Base-by-base conservation (phyloP, 2,797 vertebrate species). In the Amniataba percoides region DNA sequence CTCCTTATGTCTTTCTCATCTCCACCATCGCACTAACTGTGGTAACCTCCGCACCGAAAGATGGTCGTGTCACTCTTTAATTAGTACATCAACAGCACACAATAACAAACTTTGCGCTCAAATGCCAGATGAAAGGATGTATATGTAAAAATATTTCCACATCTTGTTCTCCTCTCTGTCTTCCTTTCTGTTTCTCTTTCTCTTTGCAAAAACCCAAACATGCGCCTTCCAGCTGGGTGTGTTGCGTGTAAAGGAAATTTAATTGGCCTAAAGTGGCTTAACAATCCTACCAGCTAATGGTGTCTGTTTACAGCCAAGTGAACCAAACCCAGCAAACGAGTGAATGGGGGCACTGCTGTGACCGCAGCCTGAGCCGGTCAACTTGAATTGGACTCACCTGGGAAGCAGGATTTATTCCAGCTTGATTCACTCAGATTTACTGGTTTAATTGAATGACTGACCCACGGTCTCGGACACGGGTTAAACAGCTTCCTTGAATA, bases 221-320 rank as follows among this genome's bases (percentile, higher is more conserved):
- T 56, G 77, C 77, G 68, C 74, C 62, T 74, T 88, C 88, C 84
- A 83, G 87, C 91, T 88, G 91, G 69, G 85, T 19, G 62, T 89
- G 87, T 91, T 93, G 89, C 84, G 72, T 92, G 91, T 90, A 74
- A 91, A 92, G 83, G 76, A 86, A 91, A 90, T 71, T 78, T 93
- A 93, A 94, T 94, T 91, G 89, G 92, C 72, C 78, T 77, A 71
- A 93, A 92, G 82, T 93, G 87, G 88, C 87, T 91, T 88, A 93
- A 89, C 65, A 43, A 87, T 69, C 68, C 70, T 49, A 72, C 82
- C 34, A 71, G 75, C 85, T 88, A 90, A 91, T 89, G 85, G 92
- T 92, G 89, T 91, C 87, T 65, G 55, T 90, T 94, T 91, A 88
- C 87, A 88, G 90, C 83, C 87, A 88, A 93, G 79, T 81, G 88